Base-by-base conservation (phyloP, 2,113 vertebrate species). In the Athene cunicularia region DNA sequence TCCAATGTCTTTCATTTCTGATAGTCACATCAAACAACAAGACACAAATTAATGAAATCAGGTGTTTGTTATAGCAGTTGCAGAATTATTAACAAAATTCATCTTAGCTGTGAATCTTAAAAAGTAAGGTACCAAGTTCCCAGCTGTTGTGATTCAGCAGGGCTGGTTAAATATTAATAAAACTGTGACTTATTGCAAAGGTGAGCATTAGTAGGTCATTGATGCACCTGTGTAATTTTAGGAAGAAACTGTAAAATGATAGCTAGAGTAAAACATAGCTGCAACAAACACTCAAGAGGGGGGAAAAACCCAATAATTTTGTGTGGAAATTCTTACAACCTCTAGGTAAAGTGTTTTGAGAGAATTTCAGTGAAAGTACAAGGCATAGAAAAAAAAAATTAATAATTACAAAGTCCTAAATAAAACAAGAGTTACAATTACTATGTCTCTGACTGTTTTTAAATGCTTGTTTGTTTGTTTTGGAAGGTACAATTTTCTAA, bases 1-100 rank as follows among this genome's bases (percentile, higher is more conserved):
- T 76, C 27, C 1, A 1, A 12, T 39, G 20, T 18, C 6, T 32
- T 13, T 45, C 45, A 62, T 24, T 49, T 60, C 33, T 1, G 0
- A 16, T 41, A 9, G 9, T 76, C 56, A 52, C 1, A 1, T 76
- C 35, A 70, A 90, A n/a, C 30, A 70, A 35, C 8, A 55, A 37
- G 43, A n/a, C 21, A 45, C 41, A 71, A 76, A 41, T 32, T 28
- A 43, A 45, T 20, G 7, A 79, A 80, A 74, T 72, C 11, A 17
- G 8, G 2, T 47, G 12, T 55, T 75, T 60, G 16, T 37, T 75
- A 19, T 6, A 60, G 23, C 12, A 56, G 43, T 59, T 37, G 24
- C 45, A 88, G 45, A 60, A 56, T 6, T 45, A 20, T 33, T 66
- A 50, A 12, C 6, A 75, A 59, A 80, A 53, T 84, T 35, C 11